phyloP scores from a whole-genome alignment of 2,113 vertebrate genomes.

The Perca fluviatilis region DNA sequence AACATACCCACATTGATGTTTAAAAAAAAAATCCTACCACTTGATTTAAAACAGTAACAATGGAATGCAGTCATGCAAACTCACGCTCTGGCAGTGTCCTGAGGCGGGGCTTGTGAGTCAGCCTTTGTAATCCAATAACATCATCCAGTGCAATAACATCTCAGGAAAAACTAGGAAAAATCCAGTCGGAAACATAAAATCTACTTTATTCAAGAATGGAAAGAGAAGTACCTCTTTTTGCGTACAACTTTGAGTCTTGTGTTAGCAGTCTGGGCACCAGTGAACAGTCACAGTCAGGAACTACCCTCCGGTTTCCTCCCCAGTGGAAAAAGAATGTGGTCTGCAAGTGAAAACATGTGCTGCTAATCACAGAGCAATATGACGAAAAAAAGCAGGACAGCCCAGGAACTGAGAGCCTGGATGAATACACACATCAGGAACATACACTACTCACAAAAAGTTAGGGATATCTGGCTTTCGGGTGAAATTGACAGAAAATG shows the following conservation, averaged over 20 bases:
- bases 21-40: not conserved
- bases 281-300: slow-evolving; percentile 65
- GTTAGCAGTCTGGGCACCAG: slow-evolving; percentile 15
- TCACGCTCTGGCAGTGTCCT: slow-evolving; percentile 48
- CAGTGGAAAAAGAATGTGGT: slow-evolving; percentile 37
- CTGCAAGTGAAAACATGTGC: slow-evolving; percentile 71
- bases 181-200: not conserved
- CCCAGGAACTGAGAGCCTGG: not conserved
- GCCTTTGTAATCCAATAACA: not conserved
- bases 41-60: slow-evolving; percentile 14
- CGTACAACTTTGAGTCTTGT: slow-evolving; percentile 14
- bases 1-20: not conserved
- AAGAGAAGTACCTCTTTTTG: slow-evolving; percentile 17
- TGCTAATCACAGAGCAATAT: slow-evolving; percentile 10
- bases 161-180: not conserved
- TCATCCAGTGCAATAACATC: not conserved
- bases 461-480: too few species aligned
- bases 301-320: slow-evolving; percentile 54
- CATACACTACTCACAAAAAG: too few species aligned
- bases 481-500: too few species aligned
- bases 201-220: not conserved
- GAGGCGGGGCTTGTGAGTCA: slow-evolving; percentile 15
- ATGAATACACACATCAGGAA: not conserved
- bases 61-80: slow-evolving; percentile 43
- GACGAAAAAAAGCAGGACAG: not conserved